phyloP scores from a whole-genome alignment of 2,113 vertebrate genomes.

The Callaeas wilsoni region DNA sequence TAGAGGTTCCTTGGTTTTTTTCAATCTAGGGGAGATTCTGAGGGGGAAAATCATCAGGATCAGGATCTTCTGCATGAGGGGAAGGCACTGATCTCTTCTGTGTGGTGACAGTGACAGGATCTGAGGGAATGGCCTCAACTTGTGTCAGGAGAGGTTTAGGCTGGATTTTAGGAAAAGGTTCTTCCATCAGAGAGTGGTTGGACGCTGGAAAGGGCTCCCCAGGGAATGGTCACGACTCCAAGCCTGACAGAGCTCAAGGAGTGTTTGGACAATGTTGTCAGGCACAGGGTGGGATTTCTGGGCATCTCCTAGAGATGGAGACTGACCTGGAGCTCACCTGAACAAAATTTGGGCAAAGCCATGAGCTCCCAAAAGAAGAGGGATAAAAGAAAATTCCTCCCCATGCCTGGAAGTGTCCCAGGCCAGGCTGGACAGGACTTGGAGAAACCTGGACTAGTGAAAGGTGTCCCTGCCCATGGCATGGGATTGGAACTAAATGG shows the following conservation, averaged over 20 bases:
- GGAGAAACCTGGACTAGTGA: neutral
- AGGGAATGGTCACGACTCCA: neutral
- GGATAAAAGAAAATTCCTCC: neutral
- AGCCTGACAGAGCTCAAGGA: neutral
- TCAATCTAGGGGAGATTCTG: no score
- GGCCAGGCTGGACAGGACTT: neutral
- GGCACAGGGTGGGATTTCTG: neutral
- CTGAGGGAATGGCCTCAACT: neutral
- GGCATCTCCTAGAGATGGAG: neutral
- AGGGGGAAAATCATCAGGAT: rapidly evolving
- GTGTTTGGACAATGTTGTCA: rapidly evolving
- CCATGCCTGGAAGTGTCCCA: neutral
- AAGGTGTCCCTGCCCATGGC: neutral
- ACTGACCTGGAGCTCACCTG: neutral
- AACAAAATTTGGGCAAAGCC: neutral
- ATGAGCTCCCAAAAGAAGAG: neutral
- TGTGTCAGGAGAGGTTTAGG: neutral
- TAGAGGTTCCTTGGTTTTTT: no score
- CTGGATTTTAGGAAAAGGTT: neutral
- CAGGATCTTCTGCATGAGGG: neutral
- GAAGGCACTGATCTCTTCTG: neutral
- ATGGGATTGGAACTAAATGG: no score
- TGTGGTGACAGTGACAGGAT: neutral
- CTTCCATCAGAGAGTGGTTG: neutral
- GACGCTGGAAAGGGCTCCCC: neutral